Conservation (phyloP, 2,113 vertebrate genomes). For the Pholis gunnellus region DNA sequence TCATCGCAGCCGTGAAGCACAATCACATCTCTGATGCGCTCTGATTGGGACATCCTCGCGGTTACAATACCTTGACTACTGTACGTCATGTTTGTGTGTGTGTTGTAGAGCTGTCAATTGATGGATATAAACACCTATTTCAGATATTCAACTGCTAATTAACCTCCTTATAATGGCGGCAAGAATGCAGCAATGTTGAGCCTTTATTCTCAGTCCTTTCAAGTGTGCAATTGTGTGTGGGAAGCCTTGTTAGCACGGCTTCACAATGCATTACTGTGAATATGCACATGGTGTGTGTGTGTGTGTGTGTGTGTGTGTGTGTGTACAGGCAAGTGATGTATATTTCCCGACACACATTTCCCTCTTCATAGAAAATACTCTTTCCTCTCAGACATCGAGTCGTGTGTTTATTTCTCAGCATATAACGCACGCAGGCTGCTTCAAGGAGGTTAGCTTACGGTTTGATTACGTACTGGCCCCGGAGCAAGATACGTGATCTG, state of each 20-base stretch:
- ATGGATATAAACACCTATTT: neutral
- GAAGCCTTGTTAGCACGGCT: conserved; percentile 10
- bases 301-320: neutral
- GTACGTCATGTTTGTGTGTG: neutral
- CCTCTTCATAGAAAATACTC: neutral
- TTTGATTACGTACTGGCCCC: neutral
- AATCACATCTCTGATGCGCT: neutral
- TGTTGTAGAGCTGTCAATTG: neutral
- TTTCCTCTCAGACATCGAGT: neutral
- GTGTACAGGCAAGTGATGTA: neutral
- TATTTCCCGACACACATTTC: neutral
- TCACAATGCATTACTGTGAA: conserved; percentile 24
- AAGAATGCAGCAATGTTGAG: neutral
- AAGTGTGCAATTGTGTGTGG: neutral
- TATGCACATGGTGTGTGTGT: neutral
- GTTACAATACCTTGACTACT: neutral
- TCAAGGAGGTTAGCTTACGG: neutral
- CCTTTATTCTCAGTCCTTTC: neutral
- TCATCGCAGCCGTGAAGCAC: neutral
- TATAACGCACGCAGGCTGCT: neutral
- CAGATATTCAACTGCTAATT: neutral
- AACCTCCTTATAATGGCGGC: neutral
- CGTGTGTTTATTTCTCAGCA: neutral
- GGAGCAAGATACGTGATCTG: neutral
- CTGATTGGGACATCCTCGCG: neutral